A percentile compares a stretch with the other conserved stretches of the same genome.
phyloP scores from a whole-genome alignment of 1,140 invertebrate species.

The Lordiphosa stackelbergi region DNA sequence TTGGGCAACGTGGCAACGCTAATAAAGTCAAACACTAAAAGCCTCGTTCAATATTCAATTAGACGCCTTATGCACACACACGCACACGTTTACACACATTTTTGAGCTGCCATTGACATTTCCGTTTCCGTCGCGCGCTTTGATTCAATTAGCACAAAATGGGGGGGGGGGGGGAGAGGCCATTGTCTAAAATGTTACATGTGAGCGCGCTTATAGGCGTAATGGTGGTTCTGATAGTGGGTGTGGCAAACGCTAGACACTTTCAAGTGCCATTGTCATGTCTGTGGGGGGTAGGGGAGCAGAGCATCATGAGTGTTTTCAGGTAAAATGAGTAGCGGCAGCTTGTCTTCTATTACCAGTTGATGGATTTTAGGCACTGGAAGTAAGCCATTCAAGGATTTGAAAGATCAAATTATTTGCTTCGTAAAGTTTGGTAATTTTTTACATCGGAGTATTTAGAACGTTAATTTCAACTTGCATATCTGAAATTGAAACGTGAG shows the following conservation, averaged over 20 bases:
- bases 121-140: conserved; percentile 54
- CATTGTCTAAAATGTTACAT: conserved; percentile 30
- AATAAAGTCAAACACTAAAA: conserved; percentile 71
- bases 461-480: too few relatives aligned
- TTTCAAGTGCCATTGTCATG: conserved; percentile 14
- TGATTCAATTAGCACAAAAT: conserved; percentile 68
- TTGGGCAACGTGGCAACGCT: conserved; percentile 56
- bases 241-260: conserved; percentile 1
- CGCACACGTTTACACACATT: conserved; percentile 26
- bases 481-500: too few relatives aligned
- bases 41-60: conserved; percentile 74
- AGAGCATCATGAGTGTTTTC: not conserved
- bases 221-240: conserved; percentile 19
- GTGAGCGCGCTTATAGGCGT: conserved; percentile 26
- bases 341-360: conserved; percentile 5
- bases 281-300: not conserved
- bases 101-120: conserved; percentile 69
- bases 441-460: too few relatives aligned
- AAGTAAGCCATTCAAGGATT: not conserved
- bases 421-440: too few relatives aligned
- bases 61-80: conserved; percentile 35
- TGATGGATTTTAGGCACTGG: not conserved
- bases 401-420: too few relatives aligned
- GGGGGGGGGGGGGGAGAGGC: conserved; percentile 3
- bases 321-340: conserved; percentile 7